These are phyloP conservation scores for Atethmia centrago DNA, from an alignment of 2,888 invertebrate genomes.

Conservation along the genomic window DNA sequence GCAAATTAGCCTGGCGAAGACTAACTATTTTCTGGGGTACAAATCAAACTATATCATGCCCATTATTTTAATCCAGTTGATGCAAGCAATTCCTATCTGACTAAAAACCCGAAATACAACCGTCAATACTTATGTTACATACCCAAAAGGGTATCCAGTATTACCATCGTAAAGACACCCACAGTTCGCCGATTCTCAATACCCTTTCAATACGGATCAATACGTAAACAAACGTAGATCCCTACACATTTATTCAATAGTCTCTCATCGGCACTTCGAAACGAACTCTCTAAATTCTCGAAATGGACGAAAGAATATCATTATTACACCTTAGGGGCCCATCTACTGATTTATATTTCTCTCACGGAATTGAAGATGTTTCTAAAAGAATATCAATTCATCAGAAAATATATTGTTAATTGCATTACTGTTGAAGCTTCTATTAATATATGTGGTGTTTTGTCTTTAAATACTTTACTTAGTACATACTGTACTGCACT, in stretches of 20 bases:
- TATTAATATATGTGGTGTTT: too few species aligned
- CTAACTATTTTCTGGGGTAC: not conserved
- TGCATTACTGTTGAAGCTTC: too few species aligned
- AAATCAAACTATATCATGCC: not conserved
- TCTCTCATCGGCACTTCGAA: constrained; percentile 43
- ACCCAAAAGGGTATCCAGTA: constrained; percentile 22
- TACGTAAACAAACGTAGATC: constrained; percentile 15
- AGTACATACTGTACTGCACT: too few species aligned
- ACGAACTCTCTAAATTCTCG: constrained; percentile 25
- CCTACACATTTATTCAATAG: constrained; percentile 21
- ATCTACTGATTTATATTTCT: constrained; percentile 32
- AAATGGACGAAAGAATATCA: constrained; percentile 45
- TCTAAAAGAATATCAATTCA: constrained; percentile 19
- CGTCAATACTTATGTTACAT: not conserved
- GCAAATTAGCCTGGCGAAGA: not conserved
- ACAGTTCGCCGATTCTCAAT: constrained; percentile 18
- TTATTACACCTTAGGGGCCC: constrained; percentile 34
- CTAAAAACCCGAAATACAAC: not conserved
- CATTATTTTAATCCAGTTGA: not conserved
- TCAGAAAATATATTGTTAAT: constrained; percentile 33
- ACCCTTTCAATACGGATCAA: constrained; percentile 24
- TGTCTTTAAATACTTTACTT: too few species aligned
- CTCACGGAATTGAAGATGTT: not conserved
- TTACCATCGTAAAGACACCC: constrained; percentile 25
- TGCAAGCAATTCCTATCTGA: not conserved